phyloP scores from a whole-genome alignment of 2,113 vertebrate genomes.

The Mormoops blainvillei region DNA sequence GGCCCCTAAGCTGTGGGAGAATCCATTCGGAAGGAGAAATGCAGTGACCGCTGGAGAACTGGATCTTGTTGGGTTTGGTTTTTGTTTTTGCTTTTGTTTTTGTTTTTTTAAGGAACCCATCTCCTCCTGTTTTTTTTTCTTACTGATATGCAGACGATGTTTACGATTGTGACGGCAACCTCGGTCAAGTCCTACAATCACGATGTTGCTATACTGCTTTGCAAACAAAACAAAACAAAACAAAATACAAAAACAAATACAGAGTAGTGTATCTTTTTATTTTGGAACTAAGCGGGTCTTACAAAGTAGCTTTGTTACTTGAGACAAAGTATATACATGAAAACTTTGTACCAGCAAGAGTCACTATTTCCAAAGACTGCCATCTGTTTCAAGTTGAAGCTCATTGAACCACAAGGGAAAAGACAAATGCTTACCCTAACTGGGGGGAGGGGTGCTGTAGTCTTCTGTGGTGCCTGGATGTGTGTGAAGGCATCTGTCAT shows the following conservation, averaged over 20 bases:
- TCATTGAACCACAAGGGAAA: slow-evolving; percentile 75
- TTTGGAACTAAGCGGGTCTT: slow-evolving; percentile 84
- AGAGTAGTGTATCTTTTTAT: slow-evolving; percentile 67
- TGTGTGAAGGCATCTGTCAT: slow-evolving; percentile 85
- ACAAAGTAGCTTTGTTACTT: slow-evolving; percentile 81
- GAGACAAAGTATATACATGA: slow-evolving; percentile 67
- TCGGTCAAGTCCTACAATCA: slow-evolving; percentile 89
- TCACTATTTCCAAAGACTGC: slow-evolving; percentile 82
- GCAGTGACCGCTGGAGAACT: slow-evolving; percentile 37
- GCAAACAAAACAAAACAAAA: slow-evolving; percentile 75
- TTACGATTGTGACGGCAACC: slow-evolving; percentile 81
- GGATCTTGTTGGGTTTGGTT: slow-evolving; percentile 61
- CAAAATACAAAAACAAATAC: slow-evolving; percentile 46
- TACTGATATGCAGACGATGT: slow-evolving; percentile 81
- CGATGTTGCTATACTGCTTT: slow-evolving; percentile 81
- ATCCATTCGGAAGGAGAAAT: background rate
- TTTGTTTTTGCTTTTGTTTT: background rate
- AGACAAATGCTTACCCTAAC: slow-evolving; percentile 54
- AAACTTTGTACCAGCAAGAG: slow-evolving; percentile 75
- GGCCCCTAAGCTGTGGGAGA: slow-evolving; percentile 82
- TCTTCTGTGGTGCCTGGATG: slow-evolving; percentile 78
- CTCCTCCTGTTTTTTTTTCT: slow-evolving; percentile 68
- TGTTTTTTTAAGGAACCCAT: slow-evolving; percentile 69
- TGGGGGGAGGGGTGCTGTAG: slow-evolving; percentile 77
- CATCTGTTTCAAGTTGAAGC: slow-evolving; percentile 76